phyloP scores from a whole-genome alignment of 2,113 vertebrate species.

The Larimichthys polyactis region DNA sequence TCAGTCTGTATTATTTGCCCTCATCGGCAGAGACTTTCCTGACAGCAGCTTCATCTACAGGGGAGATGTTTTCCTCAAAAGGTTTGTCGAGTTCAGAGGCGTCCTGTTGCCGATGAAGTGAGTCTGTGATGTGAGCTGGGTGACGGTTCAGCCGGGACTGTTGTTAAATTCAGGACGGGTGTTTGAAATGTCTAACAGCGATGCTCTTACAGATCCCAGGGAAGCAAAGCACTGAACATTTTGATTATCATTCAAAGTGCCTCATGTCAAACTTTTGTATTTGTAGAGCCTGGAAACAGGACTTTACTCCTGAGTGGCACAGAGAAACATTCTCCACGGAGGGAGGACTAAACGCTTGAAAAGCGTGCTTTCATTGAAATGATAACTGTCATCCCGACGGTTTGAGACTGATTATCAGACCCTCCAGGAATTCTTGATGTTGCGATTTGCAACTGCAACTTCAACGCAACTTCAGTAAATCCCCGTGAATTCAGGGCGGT shows the following conservation, averaged over 20 bases:
- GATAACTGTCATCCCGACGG: background rate
- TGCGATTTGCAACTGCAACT: too few relatives aligned
- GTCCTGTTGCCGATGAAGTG: background rate
- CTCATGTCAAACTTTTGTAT: conserved; percentile 20
- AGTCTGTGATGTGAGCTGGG: conserved; percentile 18
- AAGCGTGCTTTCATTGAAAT: background rate
- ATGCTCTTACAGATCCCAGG: background rate
- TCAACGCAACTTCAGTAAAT: too few relatives aligned
- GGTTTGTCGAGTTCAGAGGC: conserved; percentile 22
- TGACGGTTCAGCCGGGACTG: conserved; percentile 1
- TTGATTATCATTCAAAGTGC: conserved; percentile 15
- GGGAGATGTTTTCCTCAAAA: conserved; percentile 16
- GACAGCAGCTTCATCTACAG: conserved; percentile 7
- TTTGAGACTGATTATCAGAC: background rate
- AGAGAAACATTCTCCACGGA: background rate
- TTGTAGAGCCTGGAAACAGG: conserved; percentile 3
- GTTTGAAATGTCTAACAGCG: conserved; percentile 24
- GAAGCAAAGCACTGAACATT: conserved; percentile 16
- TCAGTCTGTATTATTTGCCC: background rate
- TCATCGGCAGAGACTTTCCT: background rate
- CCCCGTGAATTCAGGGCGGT: too few relatives aligned
- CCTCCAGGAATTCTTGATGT: too few relatives aligned
- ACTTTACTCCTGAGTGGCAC: conserved; percentile 3
- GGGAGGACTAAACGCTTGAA: background rate
- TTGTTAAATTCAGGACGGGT: conserved; percentile 18